Conservation (phyloP, 92 coral and sea anemone genomes). For the Zoanthus sansibaricus region DNA sequence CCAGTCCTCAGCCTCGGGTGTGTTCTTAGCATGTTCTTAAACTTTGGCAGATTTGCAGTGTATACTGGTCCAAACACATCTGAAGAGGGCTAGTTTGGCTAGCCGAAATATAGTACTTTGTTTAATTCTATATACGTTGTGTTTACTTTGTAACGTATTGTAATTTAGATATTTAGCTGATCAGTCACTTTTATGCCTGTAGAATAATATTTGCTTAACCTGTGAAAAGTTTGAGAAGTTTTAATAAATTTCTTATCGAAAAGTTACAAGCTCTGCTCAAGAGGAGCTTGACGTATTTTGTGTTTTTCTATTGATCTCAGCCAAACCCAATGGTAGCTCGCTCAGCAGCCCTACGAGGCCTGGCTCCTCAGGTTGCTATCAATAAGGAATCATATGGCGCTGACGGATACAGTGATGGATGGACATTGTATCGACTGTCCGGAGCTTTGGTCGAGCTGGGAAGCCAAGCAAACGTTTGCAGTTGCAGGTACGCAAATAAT, state of each 20-base stretch:
- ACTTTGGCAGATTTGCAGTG: too few species aligned
- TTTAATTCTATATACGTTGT: too few species aligned
- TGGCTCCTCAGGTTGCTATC: conserved; percentile 18
- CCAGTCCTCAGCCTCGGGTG: too few species aligned
- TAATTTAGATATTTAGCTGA: too few species aligned
- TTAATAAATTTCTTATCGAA: not conserved
- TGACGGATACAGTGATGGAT: conserved; percentile 21
- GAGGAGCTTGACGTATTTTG: not conserved
- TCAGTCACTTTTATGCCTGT: not conserved
- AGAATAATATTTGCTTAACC: not conserved
- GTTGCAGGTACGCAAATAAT: not conserved
- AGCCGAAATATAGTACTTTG: too few species aligned
- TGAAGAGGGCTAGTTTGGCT: too few species aligned
- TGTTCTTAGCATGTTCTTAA: too few species aligned
- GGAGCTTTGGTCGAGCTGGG: conserved; percentile 39
- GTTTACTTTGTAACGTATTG: too few species aligned
- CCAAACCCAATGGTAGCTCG: conserved; percentile 20
- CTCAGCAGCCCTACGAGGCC: conserved; percentile 20
- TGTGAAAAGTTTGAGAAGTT: not conserved
- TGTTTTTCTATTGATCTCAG: not conserved
- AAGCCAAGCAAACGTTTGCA: not conserved
- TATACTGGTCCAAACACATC: too few species aligned
- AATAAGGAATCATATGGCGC: conserved; percentile 4
- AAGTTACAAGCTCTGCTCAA: not conserved
- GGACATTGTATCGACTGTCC: conserved; percentile 28